Conservation (phyloP, 2,113 vertebrate species). For the Hemibagrus wyckioides region DNA sequence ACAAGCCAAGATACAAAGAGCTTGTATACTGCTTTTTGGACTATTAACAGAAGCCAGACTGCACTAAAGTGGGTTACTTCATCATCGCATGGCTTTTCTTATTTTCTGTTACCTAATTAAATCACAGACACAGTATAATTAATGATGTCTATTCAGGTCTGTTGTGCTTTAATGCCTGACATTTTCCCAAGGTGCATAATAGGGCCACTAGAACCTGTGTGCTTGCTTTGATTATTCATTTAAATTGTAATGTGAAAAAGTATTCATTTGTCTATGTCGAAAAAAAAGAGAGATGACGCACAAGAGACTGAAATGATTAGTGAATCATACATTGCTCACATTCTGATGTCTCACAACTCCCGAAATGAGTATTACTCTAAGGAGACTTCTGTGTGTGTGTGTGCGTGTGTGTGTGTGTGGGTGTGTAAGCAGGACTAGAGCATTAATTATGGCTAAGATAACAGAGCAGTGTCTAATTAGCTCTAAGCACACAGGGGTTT, state of each 20-base stretch:
- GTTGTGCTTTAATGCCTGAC: not conserved
- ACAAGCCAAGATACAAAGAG: not conserved
- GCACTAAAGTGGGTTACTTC: not conserved
- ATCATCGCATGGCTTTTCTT: not conserved
- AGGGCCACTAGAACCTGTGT: not conserved
- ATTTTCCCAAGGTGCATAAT: not conserved
- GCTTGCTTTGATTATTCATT: not conserved
- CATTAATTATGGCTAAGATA: constrained; percentile 41
- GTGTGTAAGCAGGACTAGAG: not conserved
- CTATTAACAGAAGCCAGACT: not conserved
- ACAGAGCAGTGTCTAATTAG: constrained; percentile 50
- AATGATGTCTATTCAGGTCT: not conserved
- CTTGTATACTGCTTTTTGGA: not conserved
- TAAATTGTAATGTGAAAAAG: not conserved
- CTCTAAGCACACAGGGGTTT: constrained; percentile 20
- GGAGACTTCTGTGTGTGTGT: not conserved
- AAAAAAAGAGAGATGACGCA: not conserved
- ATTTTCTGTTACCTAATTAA: not conserved
- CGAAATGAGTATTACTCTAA: not conserved
- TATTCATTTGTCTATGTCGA: not conserved
- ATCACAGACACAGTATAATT: not conserved
- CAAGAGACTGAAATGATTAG: not conserved
- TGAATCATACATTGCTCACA: constrained; percentile 17
- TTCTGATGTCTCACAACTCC: not conserved
- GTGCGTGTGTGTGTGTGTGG: not conserved